Conservation (phyloP, 2,888 invertebrate genomes). For the Pycnomerus fuliginosus region DNA sequence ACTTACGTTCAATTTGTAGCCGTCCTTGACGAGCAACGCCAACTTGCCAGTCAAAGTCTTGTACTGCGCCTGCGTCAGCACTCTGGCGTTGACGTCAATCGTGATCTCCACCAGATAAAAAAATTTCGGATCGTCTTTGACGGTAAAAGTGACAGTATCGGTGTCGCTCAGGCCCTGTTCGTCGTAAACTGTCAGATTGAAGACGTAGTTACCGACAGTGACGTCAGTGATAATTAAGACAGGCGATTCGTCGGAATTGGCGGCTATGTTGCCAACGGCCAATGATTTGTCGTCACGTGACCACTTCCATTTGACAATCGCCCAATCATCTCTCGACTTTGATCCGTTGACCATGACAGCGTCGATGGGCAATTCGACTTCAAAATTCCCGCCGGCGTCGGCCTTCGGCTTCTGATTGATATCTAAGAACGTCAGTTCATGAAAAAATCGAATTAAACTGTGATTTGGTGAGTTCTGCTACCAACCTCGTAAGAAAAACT, state of each 20-base stretch:
- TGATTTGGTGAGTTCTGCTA: too few relatives aligned
- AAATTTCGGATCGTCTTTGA: conserved; percentile 74
- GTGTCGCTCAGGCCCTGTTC: conserved; percentile 82
- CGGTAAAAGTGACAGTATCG: conserved; percentile 81
- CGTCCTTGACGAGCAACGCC: conserved; percentile 74
- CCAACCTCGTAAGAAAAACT: too few relatives aligned
- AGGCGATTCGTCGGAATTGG: conserved; percentile 69
- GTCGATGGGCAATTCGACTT: conserved; percentile 71
- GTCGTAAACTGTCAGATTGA: conserved; percentile 85
- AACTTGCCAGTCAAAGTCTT: conserved; percentile 78
- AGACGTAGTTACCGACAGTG: conserved; percentile 84
- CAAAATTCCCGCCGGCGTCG: conserved; percentile 83
- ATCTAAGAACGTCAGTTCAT: too few relatives aligned
- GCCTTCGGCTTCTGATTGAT: conserved; percentile 88
- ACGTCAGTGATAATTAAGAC: conserved; percentile 80
- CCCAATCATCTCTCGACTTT: conserved; percentile 82
- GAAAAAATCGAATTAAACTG: too few relatives aligned
- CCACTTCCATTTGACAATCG: conserved; percentile 84
- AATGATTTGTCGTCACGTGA: conserved; percentile 71
- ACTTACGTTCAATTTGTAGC: conserved; percentile 59
- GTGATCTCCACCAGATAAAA: conserved; percentile 79
- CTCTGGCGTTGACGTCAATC: conserved; percentile 70
- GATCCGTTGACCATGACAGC: conserved; percentile 83
- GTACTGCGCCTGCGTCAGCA: conserved; percentile 69
- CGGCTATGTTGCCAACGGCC: conserved; percentile 80